Evolutionary conservation across 2,888 invertebrate species (phyloP), one percentile per base, ranked within the genome.

Genomic region (Amaurobius ferox): DNA sequence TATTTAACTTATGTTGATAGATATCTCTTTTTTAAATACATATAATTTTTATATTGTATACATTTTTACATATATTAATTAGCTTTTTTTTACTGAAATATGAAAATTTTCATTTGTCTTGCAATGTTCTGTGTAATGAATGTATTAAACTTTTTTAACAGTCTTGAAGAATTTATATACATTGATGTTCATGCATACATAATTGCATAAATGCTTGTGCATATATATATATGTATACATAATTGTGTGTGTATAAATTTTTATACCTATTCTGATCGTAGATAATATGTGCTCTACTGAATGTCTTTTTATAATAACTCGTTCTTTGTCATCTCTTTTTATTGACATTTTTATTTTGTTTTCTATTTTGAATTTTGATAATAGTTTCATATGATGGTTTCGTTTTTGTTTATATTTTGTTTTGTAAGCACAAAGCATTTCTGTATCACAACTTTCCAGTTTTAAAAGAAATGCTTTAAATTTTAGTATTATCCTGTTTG

Each of bases 381-480:
- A 23, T 16, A 55, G 11, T 6, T 55, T 55, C 23, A 16, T 55
- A 23, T 55, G 55, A 55, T 55, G 55, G 19, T 55, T n/a, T 55
- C 1, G 2, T 7, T 23, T 35, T 55, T 19, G 11, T 55, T 55
- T 55, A 23, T 23, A 55, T 55, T 55, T 55, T 55, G 5, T 55
- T 55, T 55, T 55, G 5, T 55, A 3, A 6, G 55, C 55, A 55
- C 55, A 55, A 55, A 55, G 23, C 55, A 55, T 55, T 55, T 55
- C 55, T 23, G 19, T 55, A 16, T 16, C 16, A 7, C 7, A 7
- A n/a, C n/a, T 11, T 23, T 55, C 13, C 55, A 55, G 23, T 55
- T 55, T 55, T 55, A 55, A 55, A 23, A 55, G 55, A 23, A 44
- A 55, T 55, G 55, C 55, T 55, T 55, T 55, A 7, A 55, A 23